A percentile compares a stretch with the other conserved stretches of the same genome.
These are phyloP conservation scores for Arrhamphus sclerolepis DNA, from an alignment of 2,797 vertebrate genomes.

Conservation along the genomic window DNA sequence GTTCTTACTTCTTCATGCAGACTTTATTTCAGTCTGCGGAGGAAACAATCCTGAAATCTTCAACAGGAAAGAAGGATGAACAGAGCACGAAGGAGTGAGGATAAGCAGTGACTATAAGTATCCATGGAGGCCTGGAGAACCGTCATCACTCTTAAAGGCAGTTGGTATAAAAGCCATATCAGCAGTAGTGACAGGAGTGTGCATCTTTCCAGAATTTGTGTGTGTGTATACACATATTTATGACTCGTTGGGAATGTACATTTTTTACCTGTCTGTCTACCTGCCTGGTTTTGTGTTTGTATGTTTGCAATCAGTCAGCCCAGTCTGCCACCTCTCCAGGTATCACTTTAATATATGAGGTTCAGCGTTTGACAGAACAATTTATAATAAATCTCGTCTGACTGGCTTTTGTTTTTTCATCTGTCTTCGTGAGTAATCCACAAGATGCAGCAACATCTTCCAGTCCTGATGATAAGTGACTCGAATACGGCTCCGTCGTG, in stretches of 20 bases:
- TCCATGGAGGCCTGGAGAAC: constrained; percentile 22
- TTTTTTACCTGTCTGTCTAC: constrained; percentile 9
- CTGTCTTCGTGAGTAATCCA: constrained; percentile 39
- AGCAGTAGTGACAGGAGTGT: constrained; percentile 20
- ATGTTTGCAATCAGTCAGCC: constrained; percentile 38
- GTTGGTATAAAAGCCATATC: constrained; percentile 32
- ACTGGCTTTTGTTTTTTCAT: constrained; percentile 25
- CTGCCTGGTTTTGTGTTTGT: constrained; percentile 14
- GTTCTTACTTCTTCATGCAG: constrained; percentile 11
- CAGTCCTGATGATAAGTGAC: constrained; percentile 20
- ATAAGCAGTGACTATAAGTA: constrained; percentile 20
- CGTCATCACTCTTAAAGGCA: constrained; percentile 47
- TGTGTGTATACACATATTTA: background rate
- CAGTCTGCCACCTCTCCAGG: constrained; percentile 13
- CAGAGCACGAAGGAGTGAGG: constrained; percentile 8
- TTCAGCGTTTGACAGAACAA: constrained; percentile 42
- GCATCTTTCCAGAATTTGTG: constrained; percentile 14
- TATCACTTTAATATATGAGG: constrained; percentile 35
- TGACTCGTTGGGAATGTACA: constrained; percentile 9
- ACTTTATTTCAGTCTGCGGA: constrained; percentile 22
- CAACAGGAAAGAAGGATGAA: constrained; percentile 26
- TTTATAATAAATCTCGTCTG: constrained; percentile 39
- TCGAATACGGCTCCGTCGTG: background rate
- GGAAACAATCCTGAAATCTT: constrained; percentile 45
- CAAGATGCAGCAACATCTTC: constrained; percentile 24